A percentile compares a stretch with the other conserved stretches of the same genome.
phyloP scores from a whole-genome alignment of 2,797 vertebrate genomes.

The Falco columbarius region DNA sequence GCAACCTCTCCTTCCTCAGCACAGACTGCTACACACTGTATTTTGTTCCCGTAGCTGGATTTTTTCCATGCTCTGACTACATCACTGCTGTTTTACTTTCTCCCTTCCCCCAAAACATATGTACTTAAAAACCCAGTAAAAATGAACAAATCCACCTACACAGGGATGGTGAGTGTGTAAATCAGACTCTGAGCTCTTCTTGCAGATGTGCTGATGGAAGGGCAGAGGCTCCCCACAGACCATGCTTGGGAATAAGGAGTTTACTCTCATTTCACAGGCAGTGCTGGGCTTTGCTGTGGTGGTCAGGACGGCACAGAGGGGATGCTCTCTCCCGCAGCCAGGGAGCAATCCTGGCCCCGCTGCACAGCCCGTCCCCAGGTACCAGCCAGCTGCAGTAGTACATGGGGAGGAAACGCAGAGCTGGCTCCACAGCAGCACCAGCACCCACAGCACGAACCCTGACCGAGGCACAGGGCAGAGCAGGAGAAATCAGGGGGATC shows the following conservation, averaged over 20 bases:
- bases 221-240: not conserved
- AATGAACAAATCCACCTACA: slow-evolving; percentile 41
- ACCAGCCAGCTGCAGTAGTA: not conserved
- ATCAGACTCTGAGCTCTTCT: not conserved
- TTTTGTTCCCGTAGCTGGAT: slow-evolving; percentile 7
- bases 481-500: not conserved
- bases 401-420: fast-evolving
- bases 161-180: not conserved
- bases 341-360: not conserved
- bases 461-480: fast-evolving
- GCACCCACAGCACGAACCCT: not conserved
- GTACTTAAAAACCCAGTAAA: slow-evolving; percentile 24
- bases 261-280: not conserved
- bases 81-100: slow-evolving; percentile 11
- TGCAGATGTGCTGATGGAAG: not conserved
- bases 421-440: not conserved
- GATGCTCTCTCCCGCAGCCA: not conserved
- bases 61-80: slow-evolving; percentile 21
- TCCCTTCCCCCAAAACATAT: slow-evolving; percentile 54
- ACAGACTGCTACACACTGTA: not conserved
- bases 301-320: not conserved
- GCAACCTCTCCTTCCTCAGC: not conserved
- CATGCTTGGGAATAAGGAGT: not conserved
- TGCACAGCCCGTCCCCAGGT: fast-evolving
- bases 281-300: not conserved